Evolutionary conservation across 2,888 invertebrate genomes (phyloP), one percentile per base, ranked within the genome.

Genomic region (Ormyrus thymus): DNA sequence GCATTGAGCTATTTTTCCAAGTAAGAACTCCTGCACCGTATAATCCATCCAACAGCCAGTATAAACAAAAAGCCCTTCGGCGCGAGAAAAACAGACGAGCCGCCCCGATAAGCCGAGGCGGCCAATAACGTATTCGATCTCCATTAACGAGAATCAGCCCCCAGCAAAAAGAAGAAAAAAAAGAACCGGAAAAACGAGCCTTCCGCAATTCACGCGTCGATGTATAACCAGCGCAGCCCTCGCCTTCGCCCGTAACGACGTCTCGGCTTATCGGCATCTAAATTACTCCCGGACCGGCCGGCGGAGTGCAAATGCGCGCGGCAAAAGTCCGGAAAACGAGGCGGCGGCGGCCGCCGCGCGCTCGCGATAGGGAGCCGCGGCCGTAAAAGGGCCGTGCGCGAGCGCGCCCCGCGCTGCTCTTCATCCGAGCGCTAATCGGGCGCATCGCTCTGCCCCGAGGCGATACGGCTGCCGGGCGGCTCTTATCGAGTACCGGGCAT

Each of bases 211-310:
- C 62, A n/a, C 53, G 43, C 53, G n/a, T 68, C 55, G 68, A 68
- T 68, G 55, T 29, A 29, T n/a, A n/a, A n/a, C 29, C 29, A 0
- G 29, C 29, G 4, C 29, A 4, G 29, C 29, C 29, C 29, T 29
- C 29, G 29, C 29, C 4, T 29, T 68, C 68, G 55, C 5, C 45
- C 13, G 45, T 56, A 68, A 46, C 45, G 13, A 66, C 11, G 13
- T 13, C 13, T 7, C 10, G 43, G 48, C 50, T 66, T 66, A 74
- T 74, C 58, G 45, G 13, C 58, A 74, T 66, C 51, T 74, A 66
- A 74, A 74, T 74, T 74, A 9, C 74, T 13, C 29, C 6, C 59
- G 15, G 13, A 29, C 11, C 15, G 7, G 6, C 5, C 51, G 29
- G 29, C 29, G 29, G 29, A 29, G 29, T 29, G 29, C 11, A 46